A percentile compares a stretch with the other conserved stretches of the same genome.
phyloP scores from a whole-genome alignment of 2,113 vertebrate genomes.

The Thryonomys swinderianus region DNA sequence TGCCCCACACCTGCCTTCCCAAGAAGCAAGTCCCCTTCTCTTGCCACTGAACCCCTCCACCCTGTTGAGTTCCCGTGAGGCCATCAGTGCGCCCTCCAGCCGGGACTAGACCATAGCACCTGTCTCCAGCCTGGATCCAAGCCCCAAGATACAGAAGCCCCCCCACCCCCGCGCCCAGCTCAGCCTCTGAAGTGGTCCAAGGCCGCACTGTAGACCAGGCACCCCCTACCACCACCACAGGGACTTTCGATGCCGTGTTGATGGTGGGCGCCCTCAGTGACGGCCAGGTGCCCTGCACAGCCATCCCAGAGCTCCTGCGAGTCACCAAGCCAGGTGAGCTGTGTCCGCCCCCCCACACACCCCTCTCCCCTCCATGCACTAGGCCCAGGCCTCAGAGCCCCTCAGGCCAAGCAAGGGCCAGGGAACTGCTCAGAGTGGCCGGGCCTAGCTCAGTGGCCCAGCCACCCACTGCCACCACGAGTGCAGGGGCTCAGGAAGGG shows the following conservation, averaged over 20 bases:
- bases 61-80: not conserved
- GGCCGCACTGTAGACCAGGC: not conserved
- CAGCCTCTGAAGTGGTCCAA: not conserved
- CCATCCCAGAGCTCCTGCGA: constrained; percentile 88
- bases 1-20: not conserved
- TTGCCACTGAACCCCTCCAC: not conserved
- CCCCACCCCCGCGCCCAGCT: not conserved
- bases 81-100: not conserved
- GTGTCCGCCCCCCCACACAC: rapidly evolving
- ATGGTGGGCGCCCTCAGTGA: constrained; percentile 91
- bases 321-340: constrained; percentile 91
- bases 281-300: constrained; percentile 87
- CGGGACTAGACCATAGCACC: not conserved
- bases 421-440: not conserved
- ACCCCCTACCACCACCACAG: constrained; percentile 67
- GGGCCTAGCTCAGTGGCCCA: not conserved
- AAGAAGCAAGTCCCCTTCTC: not conserved
- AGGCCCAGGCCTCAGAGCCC: not conserved
- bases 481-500: not conserved
- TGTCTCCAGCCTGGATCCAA: not conserved
- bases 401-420: rapidly evolving
- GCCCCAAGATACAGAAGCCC: not conserved
- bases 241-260: constrained; percentile 89
- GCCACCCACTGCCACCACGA: not conserved
- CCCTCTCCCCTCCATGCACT: not conserved